These are phyloP conservation scores for Muscicapa striata DNA, from an alignment of 2,797 vertebrate genomes.

Conservation along the genomic window DNA sequence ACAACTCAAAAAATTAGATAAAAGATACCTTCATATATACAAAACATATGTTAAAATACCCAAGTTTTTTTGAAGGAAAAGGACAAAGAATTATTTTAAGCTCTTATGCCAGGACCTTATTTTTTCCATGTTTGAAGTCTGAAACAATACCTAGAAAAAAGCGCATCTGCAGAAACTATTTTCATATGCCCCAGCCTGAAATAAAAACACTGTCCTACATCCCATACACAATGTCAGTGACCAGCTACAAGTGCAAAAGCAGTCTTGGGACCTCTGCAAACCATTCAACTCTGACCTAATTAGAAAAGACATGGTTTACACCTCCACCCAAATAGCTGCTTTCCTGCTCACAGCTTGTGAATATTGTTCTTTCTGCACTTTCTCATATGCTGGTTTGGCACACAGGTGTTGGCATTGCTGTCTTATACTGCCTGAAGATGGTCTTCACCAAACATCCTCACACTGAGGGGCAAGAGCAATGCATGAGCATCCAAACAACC, in stretches of 20 bases:
- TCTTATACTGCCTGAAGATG: background rate
- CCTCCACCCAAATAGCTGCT: background rate
- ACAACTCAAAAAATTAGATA: rapidly evolving
- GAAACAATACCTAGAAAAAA: background rate
- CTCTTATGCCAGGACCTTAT: background rate
- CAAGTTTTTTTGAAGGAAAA: background rate
- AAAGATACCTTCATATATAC: background rate
- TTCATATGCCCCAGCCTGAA: background rate
- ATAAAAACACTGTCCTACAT: background rate
- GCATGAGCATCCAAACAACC: background rate
- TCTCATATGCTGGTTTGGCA: background rate
- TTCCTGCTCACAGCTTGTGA: background rate
- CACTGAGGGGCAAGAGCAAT: background rate
- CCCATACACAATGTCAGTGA: background rate
- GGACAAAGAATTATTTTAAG: background rate
- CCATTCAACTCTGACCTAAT: background rate
- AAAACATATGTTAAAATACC: background rate
- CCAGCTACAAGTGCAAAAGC: background rate
- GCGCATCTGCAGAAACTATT: background rate
- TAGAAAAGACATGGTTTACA: background rate
- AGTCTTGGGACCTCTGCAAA: background rate
- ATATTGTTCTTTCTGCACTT: background rate
- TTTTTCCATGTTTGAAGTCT: background rate
- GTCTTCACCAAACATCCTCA: background rate
- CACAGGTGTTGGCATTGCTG: background rate